Percentiles rank a stretch among this genome's conserved stretches.
phyloP scores from a whole-genome alignment of 37 sponge, comb jelly and placozoan species.

The Chondrosia reniformis region DNA sequence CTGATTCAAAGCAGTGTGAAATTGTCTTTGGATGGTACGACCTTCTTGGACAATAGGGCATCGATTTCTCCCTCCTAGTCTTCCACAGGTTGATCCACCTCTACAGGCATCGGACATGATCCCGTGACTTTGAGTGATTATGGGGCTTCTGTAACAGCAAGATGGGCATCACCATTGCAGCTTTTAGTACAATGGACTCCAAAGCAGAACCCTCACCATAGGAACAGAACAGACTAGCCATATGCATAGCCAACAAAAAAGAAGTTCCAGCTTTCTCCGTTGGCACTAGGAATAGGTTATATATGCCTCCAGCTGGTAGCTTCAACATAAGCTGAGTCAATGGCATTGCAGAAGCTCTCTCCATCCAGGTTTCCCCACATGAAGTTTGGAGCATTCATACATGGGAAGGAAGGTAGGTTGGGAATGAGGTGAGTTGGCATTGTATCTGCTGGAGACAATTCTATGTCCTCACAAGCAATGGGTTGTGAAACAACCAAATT shows the following conservation, averaged over 20 bases:
- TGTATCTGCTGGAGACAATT: too few relatives aligned
- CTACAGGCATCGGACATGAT: neutral
- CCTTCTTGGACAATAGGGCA: neutral
- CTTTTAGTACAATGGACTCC: neutral
- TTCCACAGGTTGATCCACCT: neutral
- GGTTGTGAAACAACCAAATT: too few relatives aligned
- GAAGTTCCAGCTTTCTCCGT: neutral
- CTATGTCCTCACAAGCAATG: too few relatives aligned
- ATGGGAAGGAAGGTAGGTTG: too few relatives aligned
- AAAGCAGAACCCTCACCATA: neutral
- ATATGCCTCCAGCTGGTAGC: neutral
- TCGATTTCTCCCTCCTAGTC: too few relatives aligned
- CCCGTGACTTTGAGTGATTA: neutral
- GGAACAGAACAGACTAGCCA: neutral
- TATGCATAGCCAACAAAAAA: too few relatives aligned
- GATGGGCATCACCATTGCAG: neutral
- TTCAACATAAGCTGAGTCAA: constrained; percentile 7
- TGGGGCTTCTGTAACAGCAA: neutral
- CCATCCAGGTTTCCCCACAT: neutral
- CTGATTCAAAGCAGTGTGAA: neutral
- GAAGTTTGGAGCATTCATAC: neutral
- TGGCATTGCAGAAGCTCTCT: neutral
- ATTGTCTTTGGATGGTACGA: neutral
- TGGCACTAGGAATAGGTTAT: neutral
- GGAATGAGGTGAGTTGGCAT: too few relatives aligned